Conservation (phyloP, 37 sponge, comb jelly and placozoan species). For the Diacarnus erythraeanus region DNA sequence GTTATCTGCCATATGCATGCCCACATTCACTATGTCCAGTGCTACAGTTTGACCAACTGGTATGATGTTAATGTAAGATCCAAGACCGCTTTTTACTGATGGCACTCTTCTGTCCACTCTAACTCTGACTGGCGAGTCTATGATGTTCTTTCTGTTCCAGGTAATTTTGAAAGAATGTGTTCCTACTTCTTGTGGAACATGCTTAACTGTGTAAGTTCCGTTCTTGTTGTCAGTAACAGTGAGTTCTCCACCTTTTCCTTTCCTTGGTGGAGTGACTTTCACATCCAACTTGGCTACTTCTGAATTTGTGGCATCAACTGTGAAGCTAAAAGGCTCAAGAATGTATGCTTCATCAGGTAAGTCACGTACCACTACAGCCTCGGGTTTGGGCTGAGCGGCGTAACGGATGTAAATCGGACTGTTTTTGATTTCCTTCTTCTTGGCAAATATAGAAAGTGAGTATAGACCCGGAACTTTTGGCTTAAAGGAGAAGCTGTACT, state of each 20-base stretch:
- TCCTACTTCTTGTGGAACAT: slow-evolving; percentile 46
- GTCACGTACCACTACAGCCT: slow-evolving; percentile 18
- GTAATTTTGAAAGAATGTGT: slow-evolving; percentile 38
- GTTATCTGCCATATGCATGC: not conserved
- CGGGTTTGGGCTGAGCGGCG: slow-evolving; percentile 21
- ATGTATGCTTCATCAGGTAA: slow-evolving; percentile 25
- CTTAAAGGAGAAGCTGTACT: slow-evolving; percentile 28
- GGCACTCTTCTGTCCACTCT: slow-evolving; percentile 19
- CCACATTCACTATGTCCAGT: slow-evolving; percentile 9
- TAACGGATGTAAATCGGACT: slow-evolving; percentile 49
- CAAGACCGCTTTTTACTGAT: not conserved
- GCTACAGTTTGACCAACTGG: slow-evolving; percentile 5
- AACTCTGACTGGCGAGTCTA: slow-evolving; percentile 45
- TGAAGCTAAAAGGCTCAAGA: slow-evolving; percentile 22
- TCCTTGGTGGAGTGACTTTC: slow-evolving; percentile 22
- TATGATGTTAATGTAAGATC: slow-evolving; percentile 7
- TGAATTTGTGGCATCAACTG: slow-evolving; percentile 59
- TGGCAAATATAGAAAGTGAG: slow-evolving; percentile 20
- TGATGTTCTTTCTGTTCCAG: slow-evolving; percentile 38
- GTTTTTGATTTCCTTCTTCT: slow-evolving; percentile 7
- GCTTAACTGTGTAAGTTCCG: slow-evolving; percentile 31
- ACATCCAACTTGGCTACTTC: slow-evolving; percentile 59
- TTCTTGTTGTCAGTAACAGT: slow-evolving; percentile 34
- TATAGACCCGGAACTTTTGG: slow-evolving; percentile 60
- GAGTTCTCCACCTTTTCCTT: slow-evolving; percentile 10